A percentile compares a stretch with the other conserved stretches of the same genome.
Conservation (phyloP, 2,113 vertebrate genomes). For the Megaleporinus macrocephalus region DNA sequence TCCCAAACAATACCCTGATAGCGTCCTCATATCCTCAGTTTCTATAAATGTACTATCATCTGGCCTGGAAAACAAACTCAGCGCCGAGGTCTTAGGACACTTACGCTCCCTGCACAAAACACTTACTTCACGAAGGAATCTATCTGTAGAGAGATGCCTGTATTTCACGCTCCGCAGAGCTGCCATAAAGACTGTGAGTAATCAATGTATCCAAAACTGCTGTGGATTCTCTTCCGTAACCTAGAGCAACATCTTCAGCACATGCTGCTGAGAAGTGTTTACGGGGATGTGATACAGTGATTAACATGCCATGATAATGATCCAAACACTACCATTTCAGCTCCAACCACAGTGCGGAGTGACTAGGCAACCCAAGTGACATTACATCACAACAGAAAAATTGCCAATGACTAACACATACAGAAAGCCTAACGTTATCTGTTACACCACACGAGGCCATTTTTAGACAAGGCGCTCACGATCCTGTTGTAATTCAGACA, state of each 20-base stretch:
- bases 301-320: constrained; percentile 2
- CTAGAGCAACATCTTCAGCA: background rate
- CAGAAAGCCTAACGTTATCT: constrained; percentile 11
- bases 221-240: background rate
- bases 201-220: constrained; percentile 12
- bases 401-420: constrained; percentile 12
- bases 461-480: constrained; percentile 15
- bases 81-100: background rate
- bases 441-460: background rate
- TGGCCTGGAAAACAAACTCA: background rate
- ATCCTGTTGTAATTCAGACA: constrained; percentile 25
- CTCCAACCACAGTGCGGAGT: background rate
- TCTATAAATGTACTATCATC: no score
- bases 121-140: background rate
- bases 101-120: background rate
- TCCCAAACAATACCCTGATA: no score
- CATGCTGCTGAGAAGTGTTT: background rate
- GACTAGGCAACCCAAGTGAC: background rate
- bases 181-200: constrained; percentile 12
- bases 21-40: no score
- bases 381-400: background rate
- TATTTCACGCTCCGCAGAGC: constrained; percentile 23
- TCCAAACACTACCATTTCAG: background rate
- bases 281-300: background rate
- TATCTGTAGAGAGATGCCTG: background rate